Evolutionary conservation across 1,140 invertebrate species (phyloP), one percentile per base, ranked within the genome.

Genomic region (Drepana arcuata): DNA sequence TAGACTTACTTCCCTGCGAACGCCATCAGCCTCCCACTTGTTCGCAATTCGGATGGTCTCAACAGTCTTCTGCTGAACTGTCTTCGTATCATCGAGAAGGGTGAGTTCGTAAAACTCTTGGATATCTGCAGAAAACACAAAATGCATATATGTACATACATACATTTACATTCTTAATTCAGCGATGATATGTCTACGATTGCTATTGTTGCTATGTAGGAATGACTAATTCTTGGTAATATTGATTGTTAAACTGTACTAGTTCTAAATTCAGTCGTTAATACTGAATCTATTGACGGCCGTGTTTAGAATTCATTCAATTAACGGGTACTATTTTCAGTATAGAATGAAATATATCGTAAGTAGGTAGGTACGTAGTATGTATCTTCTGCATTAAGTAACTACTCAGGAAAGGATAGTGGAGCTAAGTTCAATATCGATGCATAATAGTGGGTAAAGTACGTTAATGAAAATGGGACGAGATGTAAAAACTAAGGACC

Each of bases 21-120:
- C 59, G 23, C 70, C 67, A 54, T 82, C 81, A 12, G 77, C 58
- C 47, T 97, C 95, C 95, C 96, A 98, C 86, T 97, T 97, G 66
- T 94, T 95, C 37, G 96, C 96, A 70, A 98, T 96, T 64, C 95
- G 91, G 57, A 97, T 91, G 16, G 96, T 98, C 84, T 98, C 97
- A 14, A 91, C 91, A 35, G 95, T 97, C 84, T 98, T 98, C 86
- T 98, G 93, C 74, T 97, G 94, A 41, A 95, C 89, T 34, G 93
- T 93, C 86, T 98, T 98, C 28, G 90, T 93, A 74, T 98, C 96
- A 85, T 98, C 96, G 61, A 98, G 87, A 42, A 99, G 87, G 29
- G 96, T 98, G 49, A 97, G 87, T 86, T 99, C 96, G 85, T 98
- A 99, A 84, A 99, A 98, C 83, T 99, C 96, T 89, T 99, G 96